A percentile compares a stretch with the other conserved stretches of the same genome.
phyloP scores from a whole-genome alignment of 1,140 invertebrate genomes.

The Zaprionus camerounensis region DNA sequence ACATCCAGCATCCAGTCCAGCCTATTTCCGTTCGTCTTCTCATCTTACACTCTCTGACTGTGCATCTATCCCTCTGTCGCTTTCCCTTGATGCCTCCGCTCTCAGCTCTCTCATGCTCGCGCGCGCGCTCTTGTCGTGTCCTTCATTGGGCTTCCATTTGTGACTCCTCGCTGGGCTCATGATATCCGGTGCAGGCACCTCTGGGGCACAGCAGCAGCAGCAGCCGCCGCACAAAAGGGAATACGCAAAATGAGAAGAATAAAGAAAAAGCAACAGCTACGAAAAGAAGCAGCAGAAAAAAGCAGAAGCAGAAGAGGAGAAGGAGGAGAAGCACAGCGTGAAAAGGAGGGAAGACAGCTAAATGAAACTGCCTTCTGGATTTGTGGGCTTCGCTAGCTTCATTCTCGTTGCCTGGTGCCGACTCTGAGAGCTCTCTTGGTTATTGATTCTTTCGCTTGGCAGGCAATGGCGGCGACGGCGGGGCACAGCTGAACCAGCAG shows the following conservation, averaged over 20 bases:
- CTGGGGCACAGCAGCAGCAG: slow-evolving; percentile 29
- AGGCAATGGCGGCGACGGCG: background rate
- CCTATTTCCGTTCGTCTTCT: slow-evolving; percentile 44
- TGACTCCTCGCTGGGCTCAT: slow-evolving; percentile 45
- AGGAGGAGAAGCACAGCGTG: slow-evolving; percentile 1
- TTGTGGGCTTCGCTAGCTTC: slow-evolving; percentile 52
- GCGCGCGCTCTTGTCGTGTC: slow-evolving; percentile 51
- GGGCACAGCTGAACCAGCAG: slow-evolving; percentile 30
- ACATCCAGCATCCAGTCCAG: slow-evolving; percentile 23
- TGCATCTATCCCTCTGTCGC: background rate
- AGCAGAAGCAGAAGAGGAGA: background rate
- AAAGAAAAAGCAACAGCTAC: slow-evolving; percentile 17
- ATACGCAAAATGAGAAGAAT: slow-evolving; percentile 29
- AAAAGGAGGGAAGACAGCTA: slow-evolving; percentile 16
- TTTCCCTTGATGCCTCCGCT: slow-evolving; percentile 3
- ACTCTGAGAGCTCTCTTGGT: slow-evolving; percentile 33
- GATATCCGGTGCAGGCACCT: slow-evolving; percentile 57
- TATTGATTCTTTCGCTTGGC: slow-evolving; percentile 47
- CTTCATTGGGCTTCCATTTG: slow-evolving; percentile 47
- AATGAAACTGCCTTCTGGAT: slow-evolving; percentile 44
- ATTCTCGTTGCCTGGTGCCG: slow-evolving; percentile 17
- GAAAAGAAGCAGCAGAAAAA: background rate
- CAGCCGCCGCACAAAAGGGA: slow-evolving; percentile 33
- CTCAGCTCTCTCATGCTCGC: slow-evolving; percentile 30
- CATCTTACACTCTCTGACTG: slow-evolving; percentile 4